Evolutionary conservation across 23 tunicate genomes (phyloP).

Genomic region (Ascidia mentula): DNA sequence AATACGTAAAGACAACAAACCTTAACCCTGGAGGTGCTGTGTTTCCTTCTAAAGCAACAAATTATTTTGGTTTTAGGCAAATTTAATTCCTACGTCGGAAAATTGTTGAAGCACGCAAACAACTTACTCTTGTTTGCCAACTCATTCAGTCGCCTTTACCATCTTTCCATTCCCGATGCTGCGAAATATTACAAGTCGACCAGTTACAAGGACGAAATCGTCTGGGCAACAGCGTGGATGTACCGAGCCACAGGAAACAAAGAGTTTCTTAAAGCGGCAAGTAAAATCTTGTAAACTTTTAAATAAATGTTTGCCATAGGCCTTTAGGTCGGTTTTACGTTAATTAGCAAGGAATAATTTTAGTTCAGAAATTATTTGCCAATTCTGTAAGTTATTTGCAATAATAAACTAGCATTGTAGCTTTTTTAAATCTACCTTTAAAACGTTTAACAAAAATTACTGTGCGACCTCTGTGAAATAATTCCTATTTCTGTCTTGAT

Average conservation of each 20-base stretch:
- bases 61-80: no score
- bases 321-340: no score
- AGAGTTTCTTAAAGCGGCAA: slow-evolving; percentile 25
- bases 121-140: slow-evolving; percentile 54
- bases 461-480: background rate
- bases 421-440: background rate
- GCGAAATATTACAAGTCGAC: slow-evolving; percentile 64
- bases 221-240: slow-evolving; percentile 87
- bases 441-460: background rate
- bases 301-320: no score
- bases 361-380: no score
- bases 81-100: slow-evolving; percentile 27
- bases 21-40: no score
- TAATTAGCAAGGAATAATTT: no score
- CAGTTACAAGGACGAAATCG: slow-evolving; percentile 60
- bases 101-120: slow-evolving; percentile 50
- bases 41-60: no score
- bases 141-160: slow-evolving; percentile 46
- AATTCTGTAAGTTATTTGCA: no score
- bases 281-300: no score
- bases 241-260: slow-evolving; percentile 88
- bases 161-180: slow-evolving; percentile 62
- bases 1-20: no score
- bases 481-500: background rate
- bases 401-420: no score